These are phyloP conservation scores for Acleris cristana DNA, from an alignment of 2,888 invertebrate species.

Conservation along the genomic window DNA sequence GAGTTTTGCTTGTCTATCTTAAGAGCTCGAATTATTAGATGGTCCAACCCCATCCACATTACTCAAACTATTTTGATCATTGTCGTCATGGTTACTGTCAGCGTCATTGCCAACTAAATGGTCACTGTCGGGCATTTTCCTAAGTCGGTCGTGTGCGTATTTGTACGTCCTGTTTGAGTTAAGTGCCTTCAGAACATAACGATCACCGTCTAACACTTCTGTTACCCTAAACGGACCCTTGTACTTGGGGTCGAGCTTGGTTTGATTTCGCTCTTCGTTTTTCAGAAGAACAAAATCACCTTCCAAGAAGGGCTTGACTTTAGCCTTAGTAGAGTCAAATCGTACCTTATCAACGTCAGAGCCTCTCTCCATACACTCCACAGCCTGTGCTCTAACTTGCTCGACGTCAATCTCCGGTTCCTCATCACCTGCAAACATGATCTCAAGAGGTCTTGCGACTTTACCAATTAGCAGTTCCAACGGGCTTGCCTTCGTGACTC, in stretches of 20 bases:
- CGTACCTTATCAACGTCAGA: background rate
- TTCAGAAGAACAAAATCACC: slow-evolving; percentile 16
- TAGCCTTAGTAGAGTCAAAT: slow-evolving; percentile 12
- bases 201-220: slow-evolving; percentile 6
- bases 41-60: no score
- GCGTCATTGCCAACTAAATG: background rate
- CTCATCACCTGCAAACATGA: background rate
- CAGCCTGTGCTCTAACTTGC: background rate
- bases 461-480: slow-evolving; percentile 21
- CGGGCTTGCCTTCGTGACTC: slow-evolving; percentile 9
- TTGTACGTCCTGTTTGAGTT: background rate
- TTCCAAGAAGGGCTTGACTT: slow-evolving; percentile 2
- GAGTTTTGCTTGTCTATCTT: no score
- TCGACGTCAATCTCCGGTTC: background rate
- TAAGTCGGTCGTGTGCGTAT: background rate
- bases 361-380: background rate
- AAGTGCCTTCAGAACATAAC: background rate
- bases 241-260: slow-evolving; percentile 13
- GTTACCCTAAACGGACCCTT: slow-evolving; percentile 7
- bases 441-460: slow-evolving; percentile 6
- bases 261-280: slow-evolving; percentile 19
- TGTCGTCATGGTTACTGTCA: background rate
- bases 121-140: background rate
- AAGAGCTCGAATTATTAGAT: no score
- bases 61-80: no score